Evolutionary conservation across 2,797 vertebrate genomes (phyloP).

Genomic region (Geotrypetes seraphini): DNA sequence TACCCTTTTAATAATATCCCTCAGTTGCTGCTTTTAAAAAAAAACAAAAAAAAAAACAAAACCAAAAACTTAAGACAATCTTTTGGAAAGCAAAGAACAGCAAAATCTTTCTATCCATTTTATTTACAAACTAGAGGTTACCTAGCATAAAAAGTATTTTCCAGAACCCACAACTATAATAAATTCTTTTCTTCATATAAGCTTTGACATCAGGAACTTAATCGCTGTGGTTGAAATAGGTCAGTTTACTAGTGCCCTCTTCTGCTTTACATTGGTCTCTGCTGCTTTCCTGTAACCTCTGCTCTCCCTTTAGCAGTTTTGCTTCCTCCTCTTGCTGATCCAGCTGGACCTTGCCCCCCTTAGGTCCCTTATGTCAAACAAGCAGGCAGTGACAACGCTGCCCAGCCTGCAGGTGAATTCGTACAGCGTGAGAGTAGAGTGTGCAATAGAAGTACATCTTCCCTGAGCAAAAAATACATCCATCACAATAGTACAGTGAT

Average conservation of each 20-base stretch:
- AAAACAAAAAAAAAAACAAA: too few species aligned
- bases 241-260: constrained; percentile 62
- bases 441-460: constrained; percentile 51
- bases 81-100: too few species aligned
- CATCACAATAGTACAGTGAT: constrained; percentile 54
- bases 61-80: too few species aligned
- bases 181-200: too few species aligned
- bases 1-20: too few species aligned
- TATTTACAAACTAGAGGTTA: too few species aligned
- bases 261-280: constrained; percentile 46
- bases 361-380: constrained; percentile 45
- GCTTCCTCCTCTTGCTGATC: constrained; percentile 22
- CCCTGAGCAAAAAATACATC: constrained; percentile 58
- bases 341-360: constrained; percentile 37
- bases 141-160: too few species aligned
- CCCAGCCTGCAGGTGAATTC: constrained; percentile 35
- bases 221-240: constrained; percentile 33
- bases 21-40: too few species aligned
- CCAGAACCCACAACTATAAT: too few species aligned
- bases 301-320: constrained; percentile 32
- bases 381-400: constrained; percentile 28
- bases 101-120: too few species aligned
- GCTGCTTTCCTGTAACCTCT: constrained; percentile 55
- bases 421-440: constrained; percentile 26
- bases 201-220: too few species aligned